A percentile compares a stretch with the other conserved stretches of the same genome.
Evolutionary conservation across 2,113 vertebrate species (phyloP).

Genomic region (Pluvialis apricaria): DNA sequence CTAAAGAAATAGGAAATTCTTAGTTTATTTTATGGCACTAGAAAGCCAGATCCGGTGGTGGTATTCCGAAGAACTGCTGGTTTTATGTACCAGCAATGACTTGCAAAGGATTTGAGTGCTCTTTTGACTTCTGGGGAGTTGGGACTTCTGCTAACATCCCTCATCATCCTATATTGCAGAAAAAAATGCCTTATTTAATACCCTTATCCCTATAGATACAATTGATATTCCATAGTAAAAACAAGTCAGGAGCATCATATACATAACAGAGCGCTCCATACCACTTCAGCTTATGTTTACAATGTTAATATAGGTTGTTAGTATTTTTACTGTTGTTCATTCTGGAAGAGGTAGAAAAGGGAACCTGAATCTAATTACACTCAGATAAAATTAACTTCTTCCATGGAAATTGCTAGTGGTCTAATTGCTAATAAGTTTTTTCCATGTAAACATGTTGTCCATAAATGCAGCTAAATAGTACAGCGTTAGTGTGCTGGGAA

Average conservation of each 20-base stretch:
- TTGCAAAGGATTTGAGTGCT: not conserved
- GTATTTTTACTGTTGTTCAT: not conserved
- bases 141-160: not conserved
- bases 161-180: not conserved
- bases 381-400: not conserved
- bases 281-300: not conserved
- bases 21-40: not conserved
- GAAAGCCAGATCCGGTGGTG: not conserved
- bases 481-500: not conserved
- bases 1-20: constrained; percentile 15
- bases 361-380: not conserved
- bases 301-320: not conserved
- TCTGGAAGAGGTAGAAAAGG: not conserved
- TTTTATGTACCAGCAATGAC: not conserved
- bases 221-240: not conserved
- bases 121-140: not conserved
- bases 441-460: not conserved
- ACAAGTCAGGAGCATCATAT: not conserved
- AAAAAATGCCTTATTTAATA: not conserved
- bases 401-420: not conserved
- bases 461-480: not conserved
- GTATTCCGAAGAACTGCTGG: not conserved
- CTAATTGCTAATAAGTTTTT: not conserved
- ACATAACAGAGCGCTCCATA: fast-evolving
- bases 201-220: not conserved